Base-by-base conservation (phyloP, 2,888 invertebrate genomes). In the Carpatolechia fugitivella region DNA sequence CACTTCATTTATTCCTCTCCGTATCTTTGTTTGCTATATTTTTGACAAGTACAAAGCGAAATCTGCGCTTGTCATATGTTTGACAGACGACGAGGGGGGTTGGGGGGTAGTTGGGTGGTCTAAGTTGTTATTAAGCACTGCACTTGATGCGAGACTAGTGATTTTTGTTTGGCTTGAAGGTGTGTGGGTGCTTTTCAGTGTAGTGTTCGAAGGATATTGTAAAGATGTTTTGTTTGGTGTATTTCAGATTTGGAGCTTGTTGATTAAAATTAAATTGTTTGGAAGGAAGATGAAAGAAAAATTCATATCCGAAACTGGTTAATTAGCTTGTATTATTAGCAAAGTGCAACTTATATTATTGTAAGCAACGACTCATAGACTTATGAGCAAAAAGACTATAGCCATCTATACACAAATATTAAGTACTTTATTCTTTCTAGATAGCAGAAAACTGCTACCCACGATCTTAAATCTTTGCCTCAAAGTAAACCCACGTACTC, bases 21-120 rank as follows among this genome's bases (percentile, higher is more conserved):
- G 80, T 87, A 89, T 88, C 88, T 89, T 90, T 90, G 89, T 90
- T 89, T 89, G 87, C 82, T 84, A 86, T 89, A 90, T 90, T 90
- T 90, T 90, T 90, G 89, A 90, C 89, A 90, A 87, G 89, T 85
- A 89, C 87, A 90, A 89, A 90, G 89, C 87, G 78, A 76, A 82
- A 88, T 88, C 89, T 88, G 89, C 80, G 80, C 84, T 78, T 88
- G 88, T 88, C 88, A 84, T 85, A 85, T 79, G 88, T 89, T 89
- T 90, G 89, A 89, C 86, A 85, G 85, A 78, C 78, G 80, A 78
- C 70, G 60, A 66, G 70, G 68, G n/a, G 60, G 66, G 57, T 33
- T 61, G 61, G 57, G 58, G 55, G 52, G 49, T 52, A 54, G 62
- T 46, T 59, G 56, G 65, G 58, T 47, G 61, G 69, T 71, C 77